Conservation (phyloP, 2,113 vertebrate genomes). For the Oryzias javanicus region DNA sequence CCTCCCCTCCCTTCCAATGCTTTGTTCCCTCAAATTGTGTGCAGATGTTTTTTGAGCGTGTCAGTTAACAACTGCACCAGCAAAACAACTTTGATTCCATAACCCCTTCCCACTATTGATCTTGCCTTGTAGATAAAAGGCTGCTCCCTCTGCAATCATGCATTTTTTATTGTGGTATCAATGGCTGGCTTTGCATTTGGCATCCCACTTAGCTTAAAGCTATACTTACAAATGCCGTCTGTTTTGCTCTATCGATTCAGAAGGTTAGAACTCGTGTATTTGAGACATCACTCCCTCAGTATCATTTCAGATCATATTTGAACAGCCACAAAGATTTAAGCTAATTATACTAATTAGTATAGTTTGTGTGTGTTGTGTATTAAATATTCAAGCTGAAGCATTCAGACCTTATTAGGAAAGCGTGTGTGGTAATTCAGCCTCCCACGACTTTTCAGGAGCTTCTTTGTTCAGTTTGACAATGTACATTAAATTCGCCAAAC, state of each 20-base stretch:
- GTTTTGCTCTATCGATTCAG: conserved; percentile 81
- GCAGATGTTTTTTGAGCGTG: conserved; percentile 64
- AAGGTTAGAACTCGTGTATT: conserved; percentile 71
- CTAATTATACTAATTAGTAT: conserved; percentile 66
- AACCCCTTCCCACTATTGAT: conserved; percentile 79
- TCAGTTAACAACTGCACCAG: conserved; percentile 66
- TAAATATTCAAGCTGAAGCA: conserved; percentile 55
- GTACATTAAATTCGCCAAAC: not conserved
- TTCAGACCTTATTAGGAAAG: conserved; percentile 45
- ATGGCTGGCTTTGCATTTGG: conserved; percentile 77
- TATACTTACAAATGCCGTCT: conserved; percentile 80
- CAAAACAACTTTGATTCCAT: conserved; percentile 77
- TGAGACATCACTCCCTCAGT: conserved; percentile 70
- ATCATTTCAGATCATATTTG: conserved; percentile 76
- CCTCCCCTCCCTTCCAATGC: conserved; percentile 50
- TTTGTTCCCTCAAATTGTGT: conserved; percentile 73
- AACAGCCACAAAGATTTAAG: conserved; percentile 66
- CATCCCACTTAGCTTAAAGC: conserved; percentile 79
- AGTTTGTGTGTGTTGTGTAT: conserved; percentile 40
- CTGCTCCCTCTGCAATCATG: conserved; percentile 73
- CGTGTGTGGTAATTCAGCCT: conserved; percentile 42
- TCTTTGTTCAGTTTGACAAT: not conserved
- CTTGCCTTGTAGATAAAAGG: conserved; percentile 77
- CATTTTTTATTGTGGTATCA: conserved; percentile 81
- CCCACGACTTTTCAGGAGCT: not conserved